Conservation (phyloP, 2,113 vertebrate genomes). For the Corythornis cristatus region DNA sequence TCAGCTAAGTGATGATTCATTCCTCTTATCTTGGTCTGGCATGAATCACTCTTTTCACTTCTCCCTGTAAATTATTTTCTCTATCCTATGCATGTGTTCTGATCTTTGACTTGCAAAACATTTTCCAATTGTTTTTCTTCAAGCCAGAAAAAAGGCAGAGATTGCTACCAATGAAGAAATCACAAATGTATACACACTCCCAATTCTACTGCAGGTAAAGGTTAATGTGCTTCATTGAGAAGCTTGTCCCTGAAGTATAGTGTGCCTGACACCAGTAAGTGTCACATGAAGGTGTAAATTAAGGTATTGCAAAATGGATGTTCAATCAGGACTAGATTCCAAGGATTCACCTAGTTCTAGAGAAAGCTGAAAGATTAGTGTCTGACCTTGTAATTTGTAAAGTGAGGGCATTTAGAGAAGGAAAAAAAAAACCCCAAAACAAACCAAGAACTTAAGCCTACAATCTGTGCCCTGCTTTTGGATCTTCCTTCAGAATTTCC, state of each 20-base stretch:
- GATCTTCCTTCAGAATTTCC: not conserved
- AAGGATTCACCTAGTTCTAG: not conserved
- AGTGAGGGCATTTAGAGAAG: not conserved
- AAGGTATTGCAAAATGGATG: not conserved
- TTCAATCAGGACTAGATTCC: not conserved
- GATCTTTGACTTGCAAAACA: not conserved
- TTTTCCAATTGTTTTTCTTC: constrained; percentile 2
- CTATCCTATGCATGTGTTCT: not conserved
- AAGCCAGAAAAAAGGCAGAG: not conserved
- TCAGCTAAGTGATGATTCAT: constrained; percentile 51
- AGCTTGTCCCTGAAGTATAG: not conserved
- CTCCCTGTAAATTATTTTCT: not conserved
- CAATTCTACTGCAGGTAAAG: not conserved
- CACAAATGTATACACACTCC: not conserved
- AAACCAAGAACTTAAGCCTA: not conserved
- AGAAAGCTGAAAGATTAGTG: not conserved
- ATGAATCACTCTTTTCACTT: constrained; percentile 18
- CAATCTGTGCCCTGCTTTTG: not conserved
- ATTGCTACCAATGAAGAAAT: not conserved
- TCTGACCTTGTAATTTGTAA: not conserved
- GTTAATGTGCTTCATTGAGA: not conserved
- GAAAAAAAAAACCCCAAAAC: not conserved
- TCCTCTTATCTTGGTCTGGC: not conserved
- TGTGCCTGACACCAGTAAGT: not conserved
- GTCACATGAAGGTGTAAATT: not conserved